Evolutionary conservation across 2,797 vertebrate species (phyloP).

Genomic region (Myotis vivesi): DNA sequence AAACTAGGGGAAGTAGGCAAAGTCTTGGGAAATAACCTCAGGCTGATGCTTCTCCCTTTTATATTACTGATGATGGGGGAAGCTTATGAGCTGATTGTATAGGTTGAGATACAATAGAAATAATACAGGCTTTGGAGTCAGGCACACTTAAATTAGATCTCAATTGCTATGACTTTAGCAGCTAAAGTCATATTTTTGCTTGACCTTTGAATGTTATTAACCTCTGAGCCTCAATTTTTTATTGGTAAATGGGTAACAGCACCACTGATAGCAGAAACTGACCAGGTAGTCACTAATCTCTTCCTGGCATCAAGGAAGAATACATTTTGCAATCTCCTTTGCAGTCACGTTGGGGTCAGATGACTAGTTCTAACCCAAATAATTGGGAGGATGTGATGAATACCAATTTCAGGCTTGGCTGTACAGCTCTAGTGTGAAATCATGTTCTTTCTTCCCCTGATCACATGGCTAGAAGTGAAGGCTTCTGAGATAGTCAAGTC

Average conservation of each 20-base stretch:
- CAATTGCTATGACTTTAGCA: not conserved
- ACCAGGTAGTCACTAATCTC: not conserved
- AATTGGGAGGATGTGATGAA: not conserved
- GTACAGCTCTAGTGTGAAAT: not conserved
- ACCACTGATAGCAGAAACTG: not conserved
- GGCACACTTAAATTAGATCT: not conserved
- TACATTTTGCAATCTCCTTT: not conserved
- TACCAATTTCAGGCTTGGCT: not conserved
- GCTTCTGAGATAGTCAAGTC: not conserved
- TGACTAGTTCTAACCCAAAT: not conserved
- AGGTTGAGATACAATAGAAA: not conserved
- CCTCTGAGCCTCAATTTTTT: not conserved
- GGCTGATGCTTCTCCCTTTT: not conserved
- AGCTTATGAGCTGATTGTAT: not conserved
- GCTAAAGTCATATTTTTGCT: not conserved
- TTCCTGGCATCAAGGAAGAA: not conserved
- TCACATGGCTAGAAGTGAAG: not conserved
- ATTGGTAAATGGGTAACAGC: not conserved
- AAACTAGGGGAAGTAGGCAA: not conserved
- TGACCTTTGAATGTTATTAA: not conserved
- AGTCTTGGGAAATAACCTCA: not conserved
- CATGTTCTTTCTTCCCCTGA: not conserved
- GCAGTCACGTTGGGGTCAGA: not conserved
- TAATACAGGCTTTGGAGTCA: not conserved
- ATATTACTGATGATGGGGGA: not conserved